These are phyloP conservation scores for Melanotaenia pygmaea DNA, from an alignment of 2,797 vertebrate genomes.

Conservation along the genomic window DNA sequence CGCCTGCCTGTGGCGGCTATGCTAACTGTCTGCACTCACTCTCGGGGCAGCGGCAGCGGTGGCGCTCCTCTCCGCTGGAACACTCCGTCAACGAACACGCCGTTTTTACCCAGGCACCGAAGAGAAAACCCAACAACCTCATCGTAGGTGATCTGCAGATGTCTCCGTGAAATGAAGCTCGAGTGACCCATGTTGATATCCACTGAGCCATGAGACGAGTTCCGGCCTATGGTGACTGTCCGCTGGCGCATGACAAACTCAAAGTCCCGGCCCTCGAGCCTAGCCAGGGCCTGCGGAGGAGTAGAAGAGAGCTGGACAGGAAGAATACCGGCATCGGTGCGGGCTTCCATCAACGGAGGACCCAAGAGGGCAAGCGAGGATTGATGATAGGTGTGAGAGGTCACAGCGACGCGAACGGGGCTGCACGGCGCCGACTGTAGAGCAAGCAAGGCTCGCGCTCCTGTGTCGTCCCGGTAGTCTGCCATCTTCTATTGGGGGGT, in stretches of 20 bases:
- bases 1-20: constrained; percentile 24
- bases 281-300: constrained; percentile 85
- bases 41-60: constrained; percentile 90
- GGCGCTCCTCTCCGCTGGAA: constrained; percentile 95
- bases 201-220: constrained; percentile 97
- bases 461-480: constrained; percentile 93
- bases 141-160: constrained; percentile 93
- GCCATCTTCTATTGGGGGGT: constrained; percentile 86
- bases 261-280: constrained; percentile 96
- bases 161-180: constrained; percentile 95
- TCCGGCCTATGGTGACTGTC: constrained; percentile 94
- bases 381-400: constrained; percentile 77
- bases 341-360: constrained; percentile 65
- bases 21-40: constrained; percentile 85
- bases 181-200: constrained; percentile 98
- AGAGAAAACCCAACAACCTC: constrained; percentile 90
- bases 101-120: constrained; percentile 96
- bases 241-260: constrained; percentile 97
- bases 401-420: constrained; percentile 83
- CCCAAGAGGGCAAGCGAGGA: constrained; percentile 68
- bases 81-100: constrained; percentile 97
- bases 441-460: constrained; percentile 90
- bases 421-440: constrained; percentile 93
- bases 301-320: constrained; percentile 67
- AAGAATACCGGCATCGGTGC: constrained; percentile 49